Base-by-base conservation (phyloP, 2,113 vertebrate genomes). In the Podocnemis expansa region DNA sequence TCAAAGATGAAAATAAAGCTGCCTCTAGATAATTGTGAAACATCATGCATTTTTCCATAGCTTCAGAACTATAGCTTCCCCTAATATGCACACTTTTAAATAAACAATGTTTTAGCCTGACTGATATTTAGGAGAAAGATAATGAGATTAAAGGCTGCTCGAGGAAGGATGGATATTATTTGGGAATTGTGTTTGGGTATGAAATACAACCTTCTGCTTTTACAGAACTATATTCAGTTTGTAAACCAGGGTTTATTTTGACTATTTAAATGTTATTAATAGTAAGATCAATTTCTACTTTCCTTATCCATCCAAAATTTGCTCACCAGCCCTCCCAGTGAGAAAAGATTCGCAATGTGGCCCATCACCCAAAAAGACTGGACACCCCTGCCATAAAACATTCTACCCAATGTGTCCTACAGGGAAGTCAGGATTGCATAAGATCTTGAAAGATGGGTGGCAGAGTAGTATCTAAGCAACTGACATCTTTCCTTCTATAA, bases 391-490 rank as follows among this genome's bases (percentile, higher is more conserved):
- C 22, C 27, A 43, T 47, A 67, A 84, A 75, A 6, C 16, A 52
- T 5, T 5, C 8, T 63, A 10, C 13, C 27, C 4, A 27, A 16
- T 38, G 41, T 84, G n/a, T 80, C 41, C 41, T 84, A 47, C 78
- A 19, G 51, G 31, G 21, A 80, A 52, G 31, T 80, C 34, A 52
- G 31, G 25, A 24, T 49, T 87, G 29, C 1, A 13, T 31, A 25
- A 3, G 5, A 43, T 70, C 31, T 75, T 5, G 56, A 7, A 87
- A 29, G n/a, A 7, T 21, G 58, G 67, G 43, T 0, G 0, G 19
- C 31, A 54, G 76, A 91, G 13, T 55, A 6, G 7, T 19, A 82
- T 82, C 25, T 34, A 5, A 13, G 22, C 38, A 67, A 73, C 80
- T 51, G 84, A 25, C 16, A 70, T n/a, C n/a, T 70, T 21, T 82